phyloP scores from a whole-genome alignment of 1,140 invertebrate species.

The Lepidurus apus region DNA sequence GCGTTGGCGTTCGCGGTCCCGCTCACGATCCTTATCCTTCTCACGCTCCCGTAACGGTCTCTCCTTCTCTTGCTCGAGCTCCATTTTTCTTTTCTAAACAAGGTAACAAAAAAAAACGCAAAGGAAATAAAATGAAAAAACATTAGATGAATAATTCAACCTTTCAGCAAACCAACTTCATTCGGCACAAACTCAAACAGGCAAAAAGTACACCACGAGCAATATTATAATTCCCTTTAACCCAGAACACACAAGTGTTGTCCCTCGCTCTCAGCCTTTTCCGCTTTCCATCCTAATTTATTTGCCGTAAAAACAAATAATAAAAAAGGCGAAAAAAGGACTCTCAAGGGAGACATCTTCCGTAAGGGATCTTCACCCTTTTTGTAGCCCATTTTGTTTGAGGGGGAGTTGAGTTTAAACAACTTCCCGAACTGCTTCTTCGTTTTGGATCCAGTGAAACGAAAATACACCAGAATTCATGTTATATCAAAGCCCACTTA shows the following conservation, averaged over 20 bases:
- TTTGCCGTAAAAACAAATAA: no score
- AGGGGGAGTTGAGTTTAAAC: neutral
- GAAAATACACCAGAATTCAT: neutral
- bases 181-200: neutral
- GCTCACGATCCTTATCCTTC: slow-evolving; percentile 36
- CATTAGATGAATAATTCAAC: neutral
- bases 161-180: neutral
- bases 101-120: neutral
- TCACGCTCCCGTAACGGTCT: slow-evolving; percentile 40
- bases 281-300: no score
- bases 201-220: neutral
- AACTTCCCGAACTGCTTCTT: neutral
- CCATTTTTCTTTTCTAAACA: slow-evolving; percentile 44
- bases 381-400: neutral
- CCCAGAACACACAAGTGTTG: no score
- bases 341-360: neutral
- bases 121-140: slow-evolving; percentile 1
- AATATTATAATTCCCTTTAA: no score
- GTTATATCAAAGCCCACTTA: neutral
- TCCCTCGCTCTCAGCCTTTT: no score
- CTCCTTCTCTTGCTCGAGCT: slow-evolving; percentile 42
- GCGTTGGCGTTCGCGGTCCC: slow-evolving; percentile 37
- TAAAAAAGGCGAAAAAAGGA: neutral
- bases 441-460: neutral
- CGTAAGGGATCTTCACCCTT: neutral